phyloP scores from a whole-genome alignment of 2,888 invertebrate genomes.

The Labia minor region DNA sequence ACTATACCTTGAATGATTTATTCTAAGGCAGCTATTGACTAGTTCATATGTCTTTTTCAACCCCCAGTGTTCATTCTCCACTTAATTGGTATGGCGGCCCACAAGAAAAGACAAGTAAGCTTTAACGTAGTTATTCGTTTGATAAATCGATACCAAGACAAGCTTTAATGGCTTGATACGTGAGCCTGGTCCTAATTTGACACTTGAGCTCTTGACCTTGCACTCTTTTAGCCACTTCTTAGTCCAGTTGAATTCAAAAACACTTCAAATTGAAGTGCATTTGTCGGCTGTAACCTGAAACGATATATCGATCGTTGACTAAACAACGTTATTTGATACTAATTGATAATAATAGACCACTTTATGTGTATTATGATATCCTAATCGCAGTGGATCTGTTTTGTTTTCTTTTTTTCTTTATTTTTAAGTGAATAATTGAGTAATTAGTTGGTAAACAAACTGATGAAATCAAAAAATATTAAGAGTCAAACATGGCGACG shows the following conservation, averaged over 20 bases:
- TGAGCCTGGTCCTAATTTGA: constrained; percentile 2
- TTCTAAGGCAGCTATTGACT: too few relatives aligned
- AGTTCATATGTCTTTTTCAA: too few relatives aligned
- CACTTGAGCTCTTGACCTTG: background rate
- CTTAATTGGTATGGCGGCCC: too few relatives aligned
- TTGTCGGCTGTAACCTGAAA: background rate
- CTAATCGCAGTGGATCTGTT: background rate
- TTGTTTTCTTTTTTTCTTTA: background rate
- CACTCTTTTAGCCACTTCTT: background rate
- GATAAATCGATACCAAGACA: background rate
- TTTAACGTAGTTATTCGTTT: background rate
- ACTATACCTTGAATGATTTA: too few relatives aligned
- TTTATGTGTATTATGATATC: background rate
- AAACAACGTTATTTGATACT: background rate
- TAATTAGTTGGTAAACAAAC: background rate
- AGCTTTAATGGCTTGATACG: background rate
- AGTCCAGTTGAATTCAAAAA: background rate
- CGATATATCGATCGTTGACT: background rate
- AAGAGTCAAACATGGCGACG: background rate
- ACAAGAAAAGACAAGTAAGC: too few relatives aligned
- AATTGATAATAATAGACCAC: background rate
- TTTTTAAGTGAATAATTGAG: background rate
- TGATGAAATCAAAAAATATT: constrained; percentile 2
- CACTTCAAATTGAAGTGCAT: background rate
- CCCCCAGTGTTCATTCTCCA: too few relatives aligned